Evolutionary conservation across 2,888 invertebrate species (phyloP).

Genomic region (Pteria penguin): DNA sequence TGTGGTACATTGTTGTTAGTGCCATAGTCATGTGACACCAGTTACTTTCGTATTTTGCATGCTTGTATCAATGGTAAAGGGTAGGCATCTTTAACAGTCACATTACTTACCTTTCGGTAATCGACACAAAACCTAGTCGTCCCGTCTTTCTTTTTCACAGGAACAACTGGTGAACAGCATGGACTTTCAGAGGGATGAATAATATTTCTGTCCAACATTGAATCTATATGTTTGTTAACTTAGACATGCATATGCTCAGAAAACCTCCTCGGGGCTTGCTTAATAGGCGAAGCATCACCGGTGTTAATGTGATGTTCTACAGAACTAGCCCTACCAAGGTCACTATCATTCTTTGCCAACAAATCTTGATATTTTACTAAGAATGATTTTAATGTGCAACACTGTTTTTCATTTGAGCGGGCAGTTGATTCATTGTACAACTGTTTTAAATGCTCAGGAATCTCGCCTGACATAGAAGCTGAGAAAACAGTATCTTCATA

Average conservation of each 20-base stretch:
- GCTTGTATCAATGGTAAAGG: slow-evolving; percentile 23
- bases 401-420: too few relatives aligned
- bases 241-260: slow-evolving; percentile 18
- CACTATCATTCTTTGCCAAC: not conserved
- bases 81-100: too few relatives aligned
- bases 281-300: slow-evolving; percentile 26
- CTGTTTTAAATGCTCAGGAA: not conserved
- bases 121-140: too few relatives aligned
- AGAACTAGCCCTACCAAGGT: not conserved
- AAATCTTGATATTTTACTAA: not conserved
- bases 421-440: not conserved
- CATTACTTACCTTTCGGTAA: slow-evolving; percentile 1
- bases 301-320: slow-evolving; percentile 13
- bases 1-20: too few relatives aligned
- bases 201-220: slow-evolving; percentile 25
- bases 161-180: slow-evolving; percentile 31
- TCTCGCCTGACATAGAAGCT: too few relatives aligned
- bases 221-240: slow-evolving; percentile 23
- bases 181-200: slow-evolving; percentile 34
- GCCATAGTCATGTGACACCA: too few relatives aligned
- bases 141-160: slow-evolving; percentile 41
- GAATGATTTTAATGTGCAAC: too few relatives aligned
- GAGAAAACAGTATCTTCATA: too few relatives aligned
- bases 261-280: slow-evolving; percentile 21
- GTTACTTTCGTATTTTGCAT: too few relatives aligned